Base-by-base conservation (phyloP, 2,797 vertebrate genomes). In the Ctenosaura bakeri region DNA sequence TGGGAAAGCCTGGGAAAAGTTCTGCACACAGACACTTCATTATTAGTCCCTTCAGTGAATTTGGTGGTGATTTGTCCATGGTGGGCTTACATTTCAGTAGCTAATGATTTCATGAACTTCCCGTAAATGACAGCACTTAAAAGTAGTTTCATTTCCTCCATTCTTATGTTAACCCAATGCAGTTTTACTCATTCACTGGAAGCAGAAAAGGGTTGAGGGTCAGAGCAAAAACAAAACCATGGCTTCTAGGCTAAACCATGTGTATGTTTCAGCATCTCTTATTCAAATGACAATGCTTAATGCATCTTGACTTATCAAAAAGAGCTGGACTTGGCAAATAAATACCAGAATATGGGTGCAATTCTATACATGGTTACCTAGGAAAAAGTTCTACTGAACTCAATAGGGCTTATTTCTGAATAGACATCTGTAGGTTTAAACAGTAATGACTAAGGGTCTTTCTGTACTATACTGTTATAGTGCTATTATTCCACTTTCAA, bases 51-150 rank as follows among this genome's bases (percentile, higher is more conserved):
- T 91, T 82, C 83, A 69, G 78, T 77, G 35, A 42, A 86, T 85
- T 89, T 64, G 38, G 35, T 89, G 54, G 76, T 38, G 20, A 13
- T 86, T 81, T 59, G 20, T 88, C 18, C 14, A 52, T 81, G 16
- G 6, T 85, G 92, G 87, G 84, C 93, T 83, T 91, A 93, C 14
- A 88, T 87, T 64, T 64, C 89, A 90, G 86, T 86, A 90, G 85
- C 38, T 62, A 73, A 76, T 22, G 26, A 32, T 78, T 91, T 80
- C 73, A 85, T 83, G 78, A 83, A 50, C 79, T 52, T 76, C 79
- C 9, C 35, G 35, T 52, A 83, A 76, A 66, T 87, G n/a, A 83
- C 69, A 76, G 24, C 12, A 35, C 46, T 66, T 52, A 84, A 84
- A 69, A 64, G 26, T 12, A 14, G 35, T 24, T 78, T 66, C 20